These are phyloP conservation scores for Trachelus iudaicus DNA, from an alignment of 2,888 invertebrate genomes.

Conservation along the genomic window DNA sequence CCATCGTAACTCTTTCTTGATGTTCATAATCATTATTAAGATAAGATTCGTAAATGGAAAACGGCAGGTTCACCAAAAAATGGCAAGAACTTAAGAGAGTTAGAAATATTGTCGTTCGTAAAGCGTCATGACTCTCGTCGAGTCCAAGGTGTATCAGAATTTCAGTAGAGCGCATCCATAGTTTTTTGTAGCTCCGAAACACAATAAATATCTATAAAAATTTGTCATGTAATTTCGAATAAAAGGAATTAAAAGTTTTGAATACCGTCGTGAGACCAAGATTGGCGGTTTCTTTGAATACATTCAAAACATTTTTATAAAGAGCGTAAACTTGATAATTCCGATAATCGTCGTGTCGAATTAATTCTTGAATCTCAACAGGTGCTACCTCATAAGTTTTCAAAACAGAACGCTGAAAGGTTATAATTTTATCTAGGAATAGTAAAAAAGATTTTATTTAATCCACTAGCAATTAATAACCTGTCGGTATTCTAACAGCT, in stretches of 20 bases:
- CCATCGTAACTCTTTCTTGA: neutral
- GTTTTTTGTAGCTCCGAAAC: neutral
- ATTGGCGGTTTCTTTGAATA: conserved; percentile 7
- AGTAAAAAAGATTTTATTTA: neutral
- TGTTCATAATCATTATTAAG: neutral
- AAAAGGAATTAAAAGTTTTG: neutral
- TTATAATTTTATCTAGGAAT: neutral
- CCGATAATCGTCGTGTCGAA: neutral
- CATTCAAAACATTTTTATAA: conserved; percentile 1
- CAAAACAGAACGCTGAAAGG: conserved; percentile 1
- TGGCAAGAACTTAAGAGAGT: conserved; percentile 4
- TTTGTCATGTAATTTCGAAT: neutral
- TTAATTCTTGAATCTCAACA: conserved; percentile 2
- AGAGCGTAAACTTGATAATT: conserved; percentile 1
- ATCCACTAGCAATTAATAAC: neutral
- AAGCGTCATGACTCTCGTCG: neutral
- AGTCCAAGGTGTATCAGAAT: neutral
- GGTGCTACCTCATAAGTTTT: conserved; percentile 2
- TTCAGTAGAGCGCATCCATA: conserved; percentile 5
- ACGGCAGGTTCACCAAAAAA: conserved; percentile 4
- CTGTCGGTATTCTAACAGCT: conserved; percentile 8
- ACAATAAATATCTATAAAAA: conserved; percentile 2
- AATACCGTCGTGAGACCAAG: conserved; percentile 6
- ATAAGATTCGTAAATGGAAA: conserved; percentile 6
- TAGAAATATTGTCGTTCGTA: conserved; percentile 3